Conservation (phyloP, 2,888 invertebrate genomes). For the Limulus polyphemus region DNA sequence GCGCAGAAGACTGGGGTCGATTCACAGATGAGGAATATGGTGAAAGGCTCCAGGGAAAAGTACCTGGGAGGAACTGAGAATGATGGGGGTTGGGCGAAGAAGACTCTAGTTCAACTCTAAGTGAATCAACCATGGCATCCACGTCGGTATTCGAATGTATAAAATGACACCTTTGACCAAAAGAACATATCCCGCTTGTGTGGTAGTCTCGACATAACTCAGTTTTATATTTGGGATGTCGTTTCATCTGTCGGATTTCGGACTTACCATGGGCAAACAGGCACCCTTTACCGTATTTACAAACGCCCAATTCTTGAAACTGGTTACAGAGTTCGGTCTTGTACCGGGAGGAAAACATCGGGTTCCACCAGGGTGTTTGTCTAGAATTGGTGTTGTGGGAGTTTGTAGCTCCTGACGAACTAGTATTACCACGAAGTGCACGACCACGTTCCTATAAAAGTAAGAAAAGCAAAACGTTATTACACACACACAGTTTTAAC, state of each 20-base stretch:
- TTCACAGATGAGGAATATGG: too few species aligned
- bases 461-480: too few species aligned
- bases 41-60: too few species aligned
- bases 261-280: conserved; percentile 16
- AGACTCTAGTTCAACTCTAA: too few species aligned
- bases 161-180: conserved; percentile 12
- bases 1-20: too few species aligned
- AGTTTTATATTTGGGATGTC: conserved; percentile 11
- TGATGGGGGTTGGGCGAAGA: too few species aligned
- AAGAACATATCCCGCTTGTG: conserved; percentile 12
- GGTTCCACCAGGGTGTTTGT: background rate
- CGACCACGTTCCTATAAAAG: too few species aligned
- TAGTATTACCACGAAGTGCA: too few species aligned
- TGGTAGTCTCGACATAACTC: conserved; percentile 9
- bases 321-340: conserved; percentile 18
- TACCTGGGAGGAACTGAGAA: too few species aligned
- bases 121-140: background rate
- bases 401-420: too few species aligned
- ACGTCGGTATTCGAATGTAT: conserved; percentile 11
- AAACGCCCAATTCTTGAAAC: conserved; percentile 11
- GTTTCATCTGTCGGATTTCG: conserved; percentile 12
- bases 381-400: too few species aligned
- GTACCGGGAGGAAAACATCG: conserved; percentile 9
- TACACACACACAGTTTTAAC: too few species aligned
- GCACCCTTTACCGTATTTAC: conserved; percentile 18